Conservation (phyloP, 2,113 vertebrate genomes). For the Gnathonemus longibarbis region DNA sequence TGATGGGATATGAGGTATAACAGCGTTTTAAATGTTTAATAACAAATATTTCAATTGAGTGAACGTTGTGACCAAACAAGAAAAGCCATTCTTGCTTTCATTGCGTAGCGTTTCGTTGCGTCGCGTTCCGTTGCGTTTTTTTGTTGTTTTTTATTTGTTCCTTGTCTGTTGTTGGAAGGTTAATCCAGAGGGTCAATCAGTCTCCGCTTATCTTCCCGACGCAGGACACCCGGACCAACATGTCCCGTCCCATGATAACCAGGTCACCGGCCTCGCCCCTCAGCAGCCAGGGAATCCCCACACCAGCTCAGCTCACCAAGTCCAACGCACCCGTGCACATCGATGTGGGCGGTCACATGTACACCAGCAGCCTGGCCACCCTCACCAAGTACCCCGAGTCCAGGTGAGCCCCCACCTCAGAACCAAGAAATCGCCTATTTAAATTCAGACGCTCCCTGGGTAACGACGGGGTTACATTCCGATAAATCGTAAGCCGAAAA, state of each 20-base stretch:
- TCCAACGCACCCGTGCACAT: slow-evolving; percentile 98
- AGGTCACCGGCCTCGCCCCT: slow-evolving; percentile 95
- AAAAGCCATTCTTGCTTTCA: background rate
- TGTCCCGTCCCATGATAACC: slow-evolving; percentile 98
- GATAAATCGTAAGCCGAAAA: background rate
- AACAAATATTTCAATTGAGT: background rate
- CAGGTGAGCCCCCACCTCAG: slow-evolving; percentile 59
- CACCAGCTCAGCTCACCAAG: slow-evolving; percentile 96
- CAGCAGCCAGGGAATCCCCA: slow-evolving; percentile 97
- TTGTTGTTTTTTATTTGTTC: background rate
- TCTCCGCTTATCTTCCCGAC: background rate
- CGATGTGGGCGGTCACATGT: slow-evolving; percentile 98
- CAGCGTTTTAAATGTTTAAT: background rate
- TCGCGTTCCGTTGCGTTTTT: background rate
- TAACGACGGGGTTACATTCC: background rate
- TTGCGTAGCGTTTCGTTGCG: background rate
- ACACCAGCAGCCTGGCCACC: slow-evolving; percentile 97
- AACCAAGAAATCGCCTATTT: background rate
- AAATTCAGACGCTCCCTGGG: background rate
- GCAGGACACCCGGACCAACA: slow-evolving; percentile 94
- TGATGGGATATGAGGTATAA: background rate
- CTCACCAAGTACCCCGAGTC: slow-evolving; percentile 96
- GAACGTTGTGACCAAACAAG: background rate
- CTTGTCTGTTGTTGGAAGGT: background rate
- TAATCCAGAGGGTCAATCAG: background rate